Evolutionary conservation across 2,888 invertebrate species (phyloP), one percentile per base, ranked within the genome.

Genomic region (Catocala fraxini): DNA sequence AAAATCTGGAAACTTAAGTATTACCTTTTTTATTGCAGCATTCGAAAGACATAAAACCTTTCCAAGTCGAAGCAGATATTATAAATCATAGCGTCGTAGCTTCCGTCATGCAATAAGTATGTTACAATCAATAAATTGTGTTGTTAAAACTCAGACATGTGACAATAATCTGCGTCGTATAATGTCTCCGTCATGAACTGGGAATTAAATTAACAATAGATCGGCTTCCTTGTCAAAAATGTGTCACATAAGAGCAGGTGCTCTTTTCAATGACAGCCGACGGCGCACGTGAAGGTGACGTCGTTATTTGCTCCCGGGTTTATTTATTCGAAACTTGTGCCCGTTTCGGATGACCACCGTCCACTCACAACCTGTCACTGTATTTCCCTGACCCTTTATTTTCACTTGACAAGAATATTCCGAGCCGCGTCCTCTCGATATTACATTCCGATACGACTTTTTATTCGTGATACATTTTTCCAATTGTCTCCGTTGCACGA

Each of bases 391-490:
- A 89, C 89, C 92, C 91, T 92, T 92, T 93, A 92, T 92, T 94
- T 93, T 93, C 90, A 91, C 89, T 91, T 92, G 93, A 92, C 93
- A 93, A 90, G 89, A 92, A 92, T 92, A 92, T 93, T 90, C 84
- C 85, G 85, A 83, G 84, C 86, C 80, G 84, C 83, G 89, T 86
- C 88, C 90, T 84, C 89, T 83, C 90, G 90, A 93, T 93, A 93
- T 93, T 93, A 93, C 91, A 91, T 91, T 92, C 88, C 89, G 86
- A 91, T 92, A 88, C 86, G 91, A 92, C 90, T 93, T 93, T 93
- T 93, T 94, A 91, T 90, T 93, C 89, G 88, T 91, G 91, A 92
- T 92, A 92, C 88, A 93, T 92, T 92, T 92, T 92, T 92, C 91
- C 92, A 91, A 92, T 92, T 92, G 92, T 92, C 90, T 89, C 87